Conservation (phyloP, 2,797 vertebrate genomes). For the Allobates femoralis region DNA sequence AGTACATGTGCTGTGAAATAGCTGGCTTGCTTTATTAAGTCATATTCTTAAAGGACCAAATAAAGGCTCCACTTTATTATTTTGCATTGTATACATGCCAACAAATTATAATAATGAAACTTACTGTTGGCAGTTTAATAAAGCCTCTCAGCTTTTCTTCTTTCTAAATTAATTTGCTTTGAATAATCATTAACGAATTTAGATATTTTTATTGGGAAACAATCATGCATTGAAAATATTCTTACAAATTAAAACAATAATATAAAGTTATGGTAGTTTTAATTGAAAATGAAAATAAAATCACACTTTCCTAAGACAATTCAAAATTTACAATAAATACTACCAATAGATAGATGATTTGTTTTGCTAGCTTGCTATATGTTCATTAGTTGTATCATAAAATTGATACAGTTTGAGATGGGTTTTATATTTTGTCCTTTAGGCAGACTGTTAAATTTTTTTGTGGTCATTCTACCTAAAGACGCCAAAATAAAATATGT, state of each 20-base stretch:
- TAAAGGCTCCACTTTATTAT: conserved; percentile 25
- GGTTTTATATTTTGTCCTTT: background rate
- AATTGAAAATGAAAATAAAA: conserved; percentile 36
- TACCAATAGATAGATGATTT: background rate
- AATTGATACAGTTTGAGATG: background rate
- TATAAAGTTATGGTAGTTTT: conserved; percentile 26
- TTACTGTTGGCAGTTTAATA: conserved; percentile 26
- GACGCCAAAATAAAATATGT: too few relatives aligned
- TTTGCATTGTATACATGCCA: background rate
- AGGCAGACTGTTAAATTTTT: background rate
- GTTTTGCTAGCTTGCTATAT: background rate
- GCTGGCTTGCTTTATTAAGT: conserved; percentile 28
- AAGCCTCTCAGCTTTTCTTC: background rate
- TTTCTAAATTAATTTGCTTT: background rate
- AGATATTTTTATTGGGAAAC: conserved; percentile 39
- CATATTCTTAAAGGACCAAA: conserved; percentile 32
- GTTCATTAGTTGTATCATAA: background rate
- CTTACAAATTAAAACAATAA: conserved; percentile 45
- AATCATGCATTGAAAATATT: background rate
- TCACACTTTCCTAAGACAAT: background rate
- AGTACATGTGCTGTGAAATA: conserved; percentile 15
- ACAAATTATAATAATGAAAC: conserved; percentile 27
- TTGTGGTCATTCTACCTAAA: too few relatives aligned
- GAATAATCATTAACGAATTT: conserved; percentile 27
- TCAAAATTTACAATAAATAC: conserved; percentile 19